Base-by-base conservation (phyloP, 2,113 vertebrate genomes). In the Salvator merianae region DNA sequence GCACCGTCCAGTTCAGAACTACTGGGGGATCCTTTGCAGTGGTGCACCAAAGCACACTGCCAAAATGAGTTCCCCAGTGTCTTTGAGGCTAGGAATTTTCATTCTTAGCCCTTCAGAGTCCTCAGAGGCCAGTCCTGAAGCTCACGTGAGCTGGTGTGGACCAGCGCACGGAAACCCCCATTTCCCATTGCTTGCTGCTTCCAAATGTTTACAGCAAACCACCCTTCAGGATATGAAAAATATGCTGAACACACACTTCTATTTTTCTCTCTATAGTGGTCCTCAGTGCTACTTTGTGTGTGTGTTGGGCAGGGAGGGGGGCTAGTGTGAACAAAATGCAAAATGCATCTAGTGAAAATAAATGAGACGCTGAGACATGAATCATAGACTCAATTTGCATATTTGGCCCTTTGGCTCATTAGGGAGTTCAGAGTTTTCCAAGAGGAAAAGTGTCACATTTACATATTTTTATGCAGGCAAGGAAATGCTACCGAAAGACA, bases 271-370 rank as follows among this genome's bases (percentile, higher is more conserved):
- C 70, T 79, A 20, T 16, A 20, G 55, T 59, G 4, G 55, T 12
- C 86, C 91, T 83, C 30, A 53, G 76, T 94, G 53, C 89, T 79
- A 50, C 87, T 79, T 71, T 84, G 91, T 94, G 87, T 89, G 16
- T n/a, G 12, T 76, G n/a, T 32, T 6, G 2, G 40, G n/a, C n/a
- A 20, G 36, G 20, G 9, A 7, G 36, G 7, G 12, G 34, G 38
- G 26, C 86, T 81, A 87, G 79, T 0, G 0, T 94, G 90, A 95
- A 95, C 87, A 95, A 95, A 93, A 94, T 95, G 91, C 90, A 95
- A 95, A 95, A 92, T 89, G 92, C 43, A 87, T 88, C 93, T 94
- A 94, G 88, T 94, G 94, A 94, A 94, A 94, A 92, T 93, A 94
- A 94, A 88, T 73, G 83, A 82, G 87, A 92, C 71, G 79, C 79